Evolutionary conservation across 2,113 vertebrate species (phyloP).

Genomic region (Rhipidura dahli): DNA sequence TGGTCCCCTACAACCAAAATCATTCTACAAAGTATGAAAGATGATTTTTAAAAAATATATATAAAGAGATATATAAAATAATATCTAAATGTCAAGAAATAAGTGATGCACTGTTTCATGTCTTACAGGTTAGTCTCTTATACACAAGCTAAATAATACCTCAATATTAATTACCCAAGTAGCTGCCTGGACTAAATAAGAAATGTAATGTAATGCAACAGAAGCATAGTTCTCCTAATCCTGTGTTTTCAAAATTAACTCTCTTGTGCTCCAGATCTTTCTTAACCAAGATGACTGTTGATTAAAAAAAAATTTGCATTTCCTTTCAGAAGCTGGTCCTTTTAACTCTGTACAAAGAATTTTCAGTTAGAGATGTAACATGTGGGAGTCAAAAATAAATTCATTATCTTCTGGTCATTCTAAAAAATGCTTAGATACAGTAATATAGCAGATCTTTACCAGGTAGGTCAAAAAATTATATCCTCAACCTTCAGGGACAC

Average conservation of each 20-base stretch:
- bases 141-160: background rate
- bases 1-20: background rate
- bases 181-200: background rate
- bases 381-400: background rate
- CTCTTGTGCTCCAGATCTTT: background rate
- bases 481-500: background rate
- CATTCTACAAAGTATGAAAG: background rate
- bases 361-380: background rate
- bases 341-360: background rate
- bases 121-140: background rate
- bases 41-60: background rate
- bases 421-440: background rate
- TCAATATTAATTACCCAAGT: background rate
- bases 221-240: background rate
- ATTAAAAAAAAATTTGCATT: background rate
- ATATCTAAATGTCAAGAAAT: background rate
- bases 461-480: background rate
- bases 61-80: background rate
- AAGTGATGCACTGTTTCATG: background rate
- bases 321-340: background rate
- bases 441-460: background rate
- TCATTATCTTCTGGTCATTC: background rate
- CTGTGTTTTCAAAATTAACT: background rate
- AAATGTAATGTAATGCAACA: background rate
- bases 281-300: background rate